Evolutionary conservation across 2,113 vertebrate species (phyloP).

Genomic region (Lophius piscatorius): DNA sequence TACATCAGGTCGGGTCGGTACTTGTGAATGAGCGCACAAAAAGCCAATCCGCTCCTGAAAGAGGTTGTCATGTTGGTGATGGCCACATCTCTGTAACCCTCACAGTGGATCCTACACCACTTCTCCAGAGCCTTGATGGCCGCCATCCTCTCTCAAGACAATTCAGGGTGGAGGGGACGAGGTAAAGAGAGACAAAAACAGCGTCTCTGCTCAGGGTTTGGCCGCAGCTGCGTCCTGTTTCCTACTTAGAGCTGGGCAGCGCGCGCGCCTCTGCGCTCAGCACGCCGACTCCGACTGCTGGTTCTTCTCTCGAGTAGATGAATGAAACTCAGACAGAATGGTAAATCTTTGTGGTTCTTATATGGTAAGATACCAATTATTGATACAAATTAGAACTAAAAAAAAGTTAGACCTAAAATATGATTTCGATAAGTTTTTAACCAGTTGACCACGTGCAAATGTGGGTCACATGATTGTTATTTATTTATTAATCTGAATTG

Average conservation of each 20-base stretch:
- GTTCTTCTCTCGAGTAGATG: too few species aligned
- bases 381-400: too few species aligned
- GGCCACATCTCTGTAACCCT: constrained; percentile 89
- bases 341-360: too few species aligned
- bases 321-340: too few species aligned
- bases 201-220: constrained; percentile 8
- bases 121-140: constrained; percentile 90
- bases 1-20: constrained; percentile 95
- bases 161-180: constrained; percentile 7
- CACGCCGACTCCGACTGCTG: neutral
- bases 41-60: constrained; percentile 93
- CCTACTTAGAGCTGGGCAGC: constrained; percentile 24
- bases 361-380: too few species aligned
- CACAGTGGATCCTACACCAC: constrained; percentile 92
- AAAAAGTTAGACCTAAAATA: too few species aligned
- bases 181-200: constrained; percentile 24
- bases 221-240: constrained; percentile 73
- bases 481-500: too few species aligned
- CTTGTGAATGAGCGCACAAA: constrained; percentile 95
- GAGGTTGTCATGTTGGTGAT: constrained; percentile 97
- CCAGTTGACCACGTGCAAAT: too few species aligned
- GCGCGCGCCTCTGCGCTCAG: neutral
- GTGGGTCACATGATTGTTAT: too few species aligned
- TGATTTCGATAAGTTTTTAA: too few species aligned
- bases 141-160: constrained; percentile 84